These are phyloP conservation scores for Cinclus cinclus DNA, from an alignment of 2,113 vertebrate genomes.

Conservation along the genomic window DNA sequence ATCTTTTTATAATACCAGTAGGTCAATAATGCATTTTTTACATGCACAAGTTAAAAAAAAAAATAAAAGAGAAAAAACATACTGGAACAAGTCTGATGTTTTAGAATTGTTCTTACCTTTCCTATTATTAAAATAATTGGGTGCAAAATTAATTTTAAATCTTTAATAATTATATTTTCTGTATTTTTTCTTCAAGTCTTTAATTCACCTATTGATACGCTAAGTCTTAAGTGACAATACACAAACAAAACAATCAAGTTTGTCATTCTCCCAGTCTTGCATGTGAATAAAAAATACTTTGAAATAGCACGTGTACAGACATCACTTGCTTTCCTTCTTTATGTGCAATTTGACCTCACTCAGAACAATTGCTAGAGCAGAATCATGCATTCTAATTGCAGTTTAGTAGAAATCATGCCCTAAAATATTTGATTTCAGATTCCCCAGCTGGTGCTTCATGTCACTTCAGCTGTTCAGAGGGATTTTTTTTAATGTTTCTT, in stretches of 20 bases:
- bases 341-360: conserved; percentile 56
- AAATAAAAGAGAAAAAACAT: background rate
- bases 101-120: background rate
- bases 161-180: background rate
- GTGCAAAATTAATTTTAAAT: background rate
- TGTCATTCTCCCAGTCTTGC: background rate
- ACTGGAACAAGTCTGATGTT: background rate
- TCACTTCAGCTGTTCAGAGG: conserved; percentile 72
- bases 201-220: background rate
- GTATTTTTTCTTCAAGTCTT: background rate
- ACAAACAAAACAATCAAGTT: background rate
- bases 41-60: background rate
- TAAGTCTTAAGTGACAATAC: background rate
- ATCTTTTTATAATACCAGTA: background rate
- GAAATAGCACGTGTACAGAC: background rate
- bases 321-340: conserved; percentile 37
- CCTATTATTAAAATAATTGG: background rate
- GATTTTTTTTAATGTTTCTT: conserved; percentile 51
- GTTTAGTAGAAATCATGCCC: conserved; percentile 65
- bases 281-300: background rate
- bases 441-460: conserved; percentile 66
- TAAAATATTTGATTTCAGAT: conserved; percentile 73
- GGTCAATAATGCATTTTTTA: background rate
- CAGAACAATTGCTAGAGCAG: conserved; percentile 46
- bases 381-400: conserved; percentile 55